Evolutionary conservation across 2,113 vertebrate genomes (phyloP).

Genomic region (Lepidothrix coronata): DNA sequence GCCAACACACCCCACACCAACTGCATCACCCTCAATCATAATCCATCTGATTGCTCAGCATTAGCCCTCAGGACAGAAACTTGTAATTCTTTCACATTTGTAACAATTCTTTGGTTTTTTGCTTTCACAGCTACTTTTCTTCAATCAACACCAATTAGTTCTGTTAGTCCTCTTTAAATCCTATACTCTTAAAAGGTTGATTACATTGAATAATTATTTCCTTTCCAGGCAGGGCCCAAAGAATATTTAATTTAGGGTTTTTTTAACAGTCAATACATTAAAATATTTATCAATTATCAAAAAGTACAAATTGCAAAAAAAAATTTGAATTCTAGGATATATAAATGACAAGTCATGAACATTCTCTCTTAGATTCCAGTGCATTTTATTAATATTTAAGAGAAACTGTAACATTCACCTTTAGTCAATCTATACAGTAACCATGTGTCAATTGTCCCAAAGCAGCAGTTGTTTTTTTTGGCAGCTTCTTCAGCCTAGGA

Average conservation of each 20-base stretch:
- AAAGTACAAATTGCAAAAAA: neutral
- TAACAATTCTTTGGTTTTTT: neutral
- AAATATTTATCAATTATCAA: neutral
- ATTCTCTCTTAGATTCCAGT: neutral
- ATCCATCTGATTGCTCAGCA: neutral
- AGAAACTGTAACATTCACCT: constrained; percentile 70
- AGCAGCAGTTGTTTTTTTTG: constrained; percentile 86
- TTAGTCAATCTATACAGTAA: constrained; percentile 91
- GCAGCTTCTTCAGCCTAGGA: constrained; percentile 83
- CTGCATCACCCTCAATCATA: neutral
- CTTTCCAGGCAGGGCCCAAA: neutral
- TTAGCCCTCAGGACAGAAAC: neutral
- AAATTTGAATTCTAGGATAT: neutral
- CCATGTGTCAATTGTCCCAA: constrained; percentile 96
- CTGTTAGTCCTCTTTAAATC: neutral
- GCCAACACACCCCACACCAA: neutral
- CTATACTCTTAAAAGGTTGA: neutral
- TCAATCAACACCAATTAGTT: neutral
- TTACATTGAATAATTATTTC: neutral
- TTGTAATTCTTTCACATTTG: neutral
- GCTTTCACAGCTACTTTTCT: neutral
- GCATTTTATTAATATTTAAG: neutral
- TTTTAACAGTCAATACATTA: neutral
- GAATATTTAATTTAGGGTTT: neutral
- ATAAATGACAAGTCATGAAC: neutral